phyloP scores from a whole-genome alignment of 2,888 invertebrate species.

The Cyclophora punctaria region DNA sequence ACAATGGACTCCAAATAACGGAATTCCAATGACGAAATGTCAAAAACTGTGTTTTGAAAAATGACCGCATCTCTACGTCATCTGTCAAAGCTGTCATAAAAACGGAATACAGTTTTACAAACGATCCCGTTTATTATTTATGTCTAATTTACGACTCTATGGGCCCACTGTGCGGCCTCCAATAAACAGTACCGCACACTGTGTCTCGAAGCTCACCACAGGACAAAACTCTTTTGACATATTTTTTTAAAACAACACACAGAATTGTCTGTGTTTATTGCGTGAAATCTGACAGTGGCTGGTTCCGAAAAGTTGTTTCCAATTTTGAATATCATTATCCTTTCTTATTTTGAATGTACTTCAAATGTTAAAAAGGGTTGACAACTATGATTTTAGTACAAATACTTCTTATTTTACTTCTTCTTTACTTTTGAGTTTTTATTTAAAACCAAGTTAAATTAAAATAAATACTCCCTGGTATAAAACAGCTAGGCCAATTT shows the following conservation, averaged over 20 bases:
- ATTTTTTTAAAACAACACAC: conserved; percentile 50
- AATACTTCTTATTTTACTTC: too few relatives aligned
- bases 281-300: conserved; percentile 57
- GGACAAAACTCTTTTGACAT: conserved; percentile 33
- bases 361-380: too few relatives aligned
- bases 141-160: conserved; percentile 56
- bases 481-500: too few relatives aligned
- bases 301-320: conserved; percentile 45
- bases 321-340: conserved; percentile 40
- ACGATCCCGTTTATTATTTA: conserved; percentile 58
- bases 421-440: too few relatives aligned
- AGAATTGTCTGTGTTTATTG: conserved; percentile 46
- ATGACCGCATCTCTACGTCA: conserved; percentile 34
- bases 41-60: conserved; percentile 12
- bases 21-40: conserved; percentile 29
- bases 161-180: conserved; percentile 52
- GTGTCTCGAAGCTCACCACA: conserved; percentile 4
- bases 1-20: conserved; percentile 27
- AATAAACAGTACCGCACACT: conserved; percentile 41
- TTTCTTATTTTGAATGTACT: conserved; percentile 12
- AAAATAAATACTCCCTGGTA: too few relatives aligned
- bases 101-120: conserved; percentile 55
- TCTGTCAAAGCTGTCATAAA: conserved; percentile 29
- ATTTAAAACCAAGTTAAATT: too few relatives aligned
- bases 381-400: too few relatives aligned